Base-by-base conservation (phyloP, 2,888 invertebrate genomes). In the Entomobrya proxima region DNA sequence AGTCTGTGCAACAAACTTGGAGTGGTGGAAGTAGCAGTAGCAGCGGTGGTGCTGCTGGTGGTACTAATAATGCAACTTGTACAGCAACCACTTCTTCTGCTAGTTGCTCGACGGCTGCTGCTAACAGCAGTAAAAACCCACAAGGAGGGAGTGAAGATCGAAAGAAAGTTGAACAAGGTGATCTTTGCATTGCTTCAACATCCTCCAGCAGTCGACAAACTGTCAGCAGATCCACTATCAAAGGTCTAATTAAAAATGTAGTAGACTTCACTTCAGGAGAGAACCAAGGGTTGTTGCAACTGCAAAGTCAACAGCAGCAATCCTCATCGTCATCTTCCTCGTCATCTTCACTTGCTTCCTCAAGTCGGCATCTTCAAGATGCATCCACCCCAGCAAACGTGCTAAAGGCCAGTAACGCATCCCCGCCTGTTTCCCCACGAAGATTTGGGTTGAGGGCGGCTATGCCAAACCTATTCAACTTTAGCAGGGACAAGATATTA, bases 391-490 rank as follows among this genome's bases (percentile, higher is more conserved):
- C 74, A 27, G 9, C 27, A 2, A 72, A 47, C 50, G 30, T n/a
- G 9, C 9, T 47, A 7, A 72, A 47, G 47, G 37, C 21, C 15
- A 11, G n/a, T 0, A 27, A 5, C 18, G 1, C 18, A 13, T 80
- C 80, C 37, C 85, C 85, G 13, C 85, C 85, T 35, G 30, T 55
- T 13, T 86, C 85, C 18, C 85, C 85, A 30, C 40, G 85, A 9
- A 64, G 44, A 44, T 76, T 80, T 35, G 85, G 80, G 27, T 18
- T 78, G 37, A 75, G 75, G 69, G 55, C 35, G 21, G 40, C 37
- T 15, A 58, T 75, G 64, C 64, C 85, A n/a, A 86, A 69, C 30
- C 30, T 80, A 67, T 86, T 86, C 21, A 80, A 61, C 50, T 86
- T 80, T 40, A 15, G 47, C 40, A 85, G 74, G 47, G 85, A 84